Evolutionary conservation across 2,113 vertebrate genomes (phyloP), one percentile per base, ranked within the genome.

Genomic region (Boulengeromyrus knoepffleri): DNA sequence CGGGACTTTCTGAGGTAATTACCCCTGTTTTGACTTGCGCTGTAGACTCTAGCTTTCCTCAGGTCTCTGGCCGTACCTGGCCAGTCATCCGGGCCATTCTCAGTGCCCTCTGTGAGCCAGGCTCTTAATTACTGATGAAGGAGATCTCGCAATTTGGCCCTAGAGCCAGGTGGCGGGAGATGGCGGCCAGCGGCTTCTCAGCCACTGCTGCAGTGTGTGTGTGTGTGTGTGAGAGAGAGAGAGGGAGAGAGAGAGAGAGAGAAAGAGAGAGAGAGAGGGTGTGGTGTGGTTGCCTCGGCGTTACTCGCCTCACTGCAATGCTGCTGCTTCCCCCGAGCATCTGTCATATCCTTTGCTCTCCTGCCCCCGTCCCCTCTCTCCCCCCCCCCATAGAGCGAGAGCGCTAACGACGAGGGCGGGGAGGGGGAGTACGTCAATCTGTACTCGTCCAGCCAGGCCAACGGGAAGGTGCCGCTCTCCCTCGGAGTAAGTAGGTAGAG

Each of bases 391-490:
- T 96, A 99, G 98, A 99, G 97, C 93, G 97, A 97, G 95, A 96
- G 95, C 91, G 94, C 96, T 95, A 97, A 96, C 91, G 97, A 98
- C 94, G 98, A 98, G 93, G 96, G 96, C 93, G 97, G 98, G 92
- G 98, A 99, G 97, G 98, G 97, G 93, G 98, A 99, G 95, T 98
- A 98, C 80, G 97, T 99, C 96, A 97, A 95, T 97, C 96, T 99
- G 93, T 99, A 97, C 93, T 97, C 97, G 90, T 97, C 98, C 95
- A 96, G 96, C 95, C 98, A 97, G 94, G 97, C 97, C 97, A 97
- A 97, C 94, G 96, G 97, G 93, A 97, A 97, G 94, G 95, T 96
- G 95, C 96, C 96, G 92, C 94, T 89, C 95, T 94, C 96, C 95
- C 96, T 95, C 96, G 96, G 97, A 96, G 98, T 98, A 97, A 99